These are phyloP conservation scores for Rhyacophila evoluta DNA, from an alignment of 2,888 invertebrate genomes.

Conservation along the genomic window DNA sequence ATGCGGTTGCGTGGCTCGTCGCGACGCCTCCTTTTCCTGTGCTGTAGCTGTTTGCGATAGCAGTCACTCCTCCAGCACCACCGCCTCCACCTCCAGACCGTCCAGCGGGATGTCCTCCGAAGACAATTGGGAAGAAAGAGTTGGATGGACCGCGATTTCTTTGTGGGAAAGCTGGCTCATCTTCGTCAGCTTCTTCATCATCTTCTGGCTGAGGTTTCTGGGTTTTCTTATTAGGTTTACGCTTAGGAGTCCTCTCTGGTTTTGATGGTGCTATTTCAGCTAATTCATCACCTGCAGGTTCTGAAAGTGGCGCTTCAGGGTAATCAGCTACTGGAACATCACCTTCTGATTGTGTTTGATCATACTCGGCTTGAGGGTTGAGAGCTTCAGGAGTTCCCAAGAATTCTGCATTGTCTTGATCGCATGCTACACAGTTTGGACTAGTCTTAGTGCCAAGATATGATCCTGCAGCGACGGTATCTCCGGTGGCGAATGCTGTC, in stretches of 20 bases:
- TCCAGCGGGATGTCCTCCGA: conserved; percentile 66
- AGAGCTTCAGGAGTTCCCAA: conserved; percentile 34
- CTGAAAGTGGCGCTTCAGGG: conserved; percentile 37
- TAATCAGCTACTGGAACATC: conserved; percentile 39
- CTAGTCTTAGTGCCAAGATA: conserved; percentile 57
- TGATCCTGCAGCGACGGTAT: conserved; percentile 61
- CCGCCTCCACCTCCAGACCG: conserved; percentile 61
- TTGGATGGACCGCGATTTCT: conserved; percentile 65
- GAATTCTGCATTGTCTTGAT: conserved; percentile 46
- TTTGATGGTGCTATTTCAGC: conserved; percentile 58
- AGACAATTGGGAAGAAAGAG: conserved; percentile 78
- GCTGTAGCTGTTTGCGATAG: conserved; percentile 80
- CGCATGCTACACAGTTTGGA: conserved; percentile 46
- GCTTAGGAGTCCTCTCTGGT: conserved; percentile 61
- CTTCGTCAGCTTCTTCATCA: conserved; percentile 69
- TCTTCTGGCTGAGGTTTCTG: conserved; percentile 61
- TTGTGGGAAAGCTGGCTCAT: conserved; percentile 59
- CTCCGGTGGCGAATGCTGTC: conserved; percentile 61
- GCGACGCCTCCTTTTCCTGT: conserved; percentile 79
- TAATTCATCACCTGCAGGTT: conserved; percentile 25
- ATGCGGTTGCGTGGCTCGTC: conserved; percentile 79
- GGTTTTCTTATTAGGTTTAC: conserved; percentile 60
- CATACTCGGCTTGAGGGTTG: conserved; percentile 28
- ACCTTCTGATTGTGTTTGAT: conserved; percentile 36
- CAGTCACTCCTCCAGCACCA: conserved; percentile 73